Percentiles rank a stretch among this genome's conserved stretches.
Evolutionary conservation across 2,888 invertebrate genomes (phyloP).

Genomic region (Conomelus anceps): DNA sequence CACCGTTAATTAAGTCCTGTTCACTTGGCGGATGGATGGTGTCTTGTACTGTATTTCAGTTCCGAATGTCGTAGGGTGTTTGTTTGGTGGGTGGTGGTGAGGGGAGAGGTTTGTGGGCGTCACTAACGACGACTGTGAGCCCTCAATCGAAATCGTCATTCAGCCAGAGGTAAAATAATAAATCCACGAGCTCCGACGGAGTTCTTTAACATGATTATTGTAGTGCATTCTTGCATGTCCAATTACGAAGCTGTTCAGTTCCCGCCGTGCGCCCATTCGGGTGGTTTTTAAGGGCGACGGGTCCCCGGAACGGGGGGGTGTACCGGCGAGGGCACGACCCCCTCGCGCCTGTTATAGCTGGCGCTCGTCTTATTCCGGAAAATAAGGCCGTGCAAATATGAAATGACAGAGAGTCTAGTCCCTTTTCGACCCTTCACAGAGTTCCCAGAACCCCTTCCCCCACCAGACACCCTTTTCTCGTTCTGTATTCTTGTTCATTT

Average conservation of each 20-base stretch:
- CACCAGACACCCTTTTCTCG: background rate
- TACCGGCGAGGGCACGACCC: background rate
- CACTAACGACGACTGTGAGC: background rate
- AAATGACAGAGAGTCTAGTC: background rate
- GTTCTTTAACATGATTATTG: conserved; percentile 32
- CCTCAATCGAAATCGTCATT: conserved; percentile 12
- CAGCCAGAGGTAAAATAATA: conserved; percentile 13
- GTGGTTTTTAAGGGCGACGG: background rate
- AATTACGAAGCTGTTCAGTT: conserved; percentile 28
- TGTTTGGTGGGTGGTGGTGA: background rate
- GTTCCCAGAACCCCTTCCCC: background rate
- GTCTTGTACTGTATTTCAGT: background rate
- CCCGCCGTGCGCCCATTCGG: background rate
- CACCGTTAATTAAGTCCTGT: background rate
- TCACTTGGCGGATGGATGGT: background rate
- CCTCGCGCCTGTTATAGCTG: background rate
- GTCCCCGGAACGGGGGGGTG: background rate
- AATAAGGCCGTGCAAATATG: background rate
- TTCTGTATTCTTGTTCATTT: background rate
- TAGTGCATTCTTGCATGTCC: conserved; percentile 33
- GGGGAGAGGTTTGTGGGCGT: background rate
- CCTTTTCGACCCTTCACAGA: background rate
- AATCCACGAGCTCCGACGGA: conserved; percentile 2
- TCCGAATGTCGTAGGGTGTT: conserved; percentile 5
- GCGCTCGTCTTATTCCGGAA: background rate